Evolutionary conservation across 1,140 invertebrate species (phyloP), one percentile per base, ranked within the genome.

Genomic region (Drosophila tsacasi): DNA sequence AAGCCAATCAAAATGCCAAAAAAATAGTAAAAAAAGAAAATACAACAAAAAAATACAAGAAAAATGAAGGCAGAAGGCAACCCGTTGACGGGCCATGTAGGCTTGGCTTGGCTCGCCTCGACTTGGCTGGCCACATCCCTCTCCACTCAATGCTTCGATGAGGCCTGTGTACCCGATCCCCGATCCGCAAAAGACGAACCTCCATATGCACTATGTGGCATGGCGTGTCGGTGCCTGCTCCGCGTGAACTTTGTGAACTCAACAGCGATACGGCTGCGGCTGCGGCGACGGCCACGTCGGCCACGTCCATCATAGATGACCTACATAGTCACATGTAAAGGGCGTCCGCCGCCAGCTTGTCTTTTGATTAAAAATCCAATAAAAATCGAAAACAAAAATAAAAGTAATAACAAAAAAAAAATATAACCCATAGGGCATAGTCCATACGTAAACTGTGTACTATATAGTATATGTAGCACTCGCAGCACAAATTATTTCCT

Each of bases 291-390:
- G 40, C 58, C 5, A 27, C 55, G 25, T 19, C 19, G 5, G n/a
- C 50, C 63, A 72, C 63, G 79, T 77, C 67, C 79, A 60, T 81
- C 79, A 82, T 81, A 76, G 62, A 67, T 83, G 81, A 83, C 81
- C 81, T 76, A 83, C 66, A 83, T 80, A 67, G 50, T 66, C 30
- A 63, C 59, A 82, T 42, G 67, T 55, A 39, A 61, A 44, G 66
- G 65, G 54, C 54, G 54, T 57, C 63, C 62, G 67, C 52, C 63
- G 49, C 5, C 27, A 35, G 68, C 47, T 68, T 71, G 76, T 83
- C 77, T 83, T 79, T 83, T 76, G 81, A 83, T 83, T 83, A 83
- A 83, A 79, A 79, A 79, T 60, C 67, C 79, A 82, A 82, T 77
- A 82, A 73, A 77, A 82, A 76, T 13, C 30, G 25, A 35, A 52